phyloP scores from a whole-genome alignment of 2,113 vertebrate species.

The Thunnus thynnus region DNA sequence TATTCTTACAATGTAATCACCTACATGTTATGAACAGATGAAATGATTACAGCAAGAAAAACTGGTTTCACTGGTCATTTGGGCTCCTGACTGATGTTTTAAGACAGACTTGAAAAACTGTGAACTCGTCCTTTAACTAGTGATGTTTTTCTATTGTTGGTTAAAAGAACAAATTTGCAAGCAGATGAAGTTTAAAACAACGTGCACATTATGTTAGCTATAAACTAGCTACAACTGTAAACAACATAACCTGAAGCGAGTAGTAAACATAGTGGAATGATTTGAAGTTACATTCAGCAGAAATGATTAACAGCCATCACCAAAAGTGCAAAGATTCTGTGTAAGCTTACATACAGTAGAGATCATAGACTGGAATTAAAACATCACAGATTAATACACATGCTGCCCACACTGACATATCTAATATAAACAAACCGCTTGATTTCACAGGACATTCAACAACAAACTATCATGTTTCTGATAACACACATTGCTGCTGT shows the following conservation, averaged over 20 bases:
- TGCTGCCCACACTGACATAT: neutral
- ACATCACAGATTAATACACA: neutral
- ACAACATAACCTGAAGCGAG: neutral
- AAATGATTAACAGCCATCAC: slow-evolving; percentile 14
- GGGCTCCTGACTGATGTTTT: no score
- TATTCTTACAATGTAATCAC: no score
- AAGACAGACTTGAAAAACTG: no score
- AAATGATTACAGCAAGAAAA: no score
- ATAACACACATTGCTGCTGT: neutral
- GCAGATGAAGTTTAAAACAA: neutral
- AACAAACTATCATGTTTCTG: neutral
- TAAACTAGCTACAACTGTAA: neutral
- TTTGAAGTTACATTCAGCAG: slow-evolving; percentile 66
- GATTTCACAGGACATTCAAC: neutral
- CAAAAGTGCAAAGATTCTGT: slow-evolving; percentile 53
- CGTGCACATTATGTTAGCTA: neutral
- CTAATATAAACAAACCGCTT: neutral
- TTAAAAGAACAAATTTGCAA: neutral
- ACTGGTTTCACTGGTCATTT: no score
- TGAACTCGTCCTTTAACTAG: no score
- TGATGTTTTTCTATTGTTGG: neutral
- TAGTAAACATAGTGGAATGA: slow-evolving; percentile 63
- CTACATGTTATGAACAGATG: no score
- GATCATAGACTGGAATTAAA: neutral
- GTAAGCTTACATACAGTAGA: neutral